Percentiles rank a stretch among this genome's conserved stretches.
These are phyloP conservation scores for Aurelia sp. DNA, from an alignment of 30 jellyfish, hydroid and myxozoan species.

Conservation along the genomic window DNA sequence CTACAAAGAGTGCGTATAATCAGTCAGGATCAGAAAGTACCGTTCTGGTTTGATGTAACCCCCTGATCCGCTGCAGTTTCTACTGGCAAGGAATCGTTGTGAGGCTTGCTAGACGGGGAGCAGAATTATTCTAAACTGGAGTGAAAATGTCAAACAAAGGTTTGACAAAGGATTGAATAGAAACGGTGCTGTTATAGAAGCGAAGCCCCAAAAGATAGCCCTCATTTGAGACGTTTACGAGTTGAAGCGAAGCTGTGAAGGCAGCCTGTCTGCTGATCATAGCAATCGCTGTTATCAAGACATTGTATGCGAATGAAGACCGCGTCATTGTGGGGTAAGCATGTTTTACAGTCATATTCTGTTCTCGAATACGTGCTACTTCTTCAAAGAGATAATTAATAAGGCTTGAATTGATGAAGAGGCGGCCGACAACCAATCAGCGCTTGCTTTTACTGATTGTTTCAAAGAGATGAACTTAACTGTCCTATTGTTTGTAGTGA, in stretches of 20 bases:
- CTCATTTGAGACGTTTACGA: neutral
- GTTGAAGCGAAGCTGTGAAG: conserved; percentile 2
- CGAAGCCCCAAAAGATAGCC: neutral
- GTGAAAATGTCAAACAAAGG: too few relatives aligned
- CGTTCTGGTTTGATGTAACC: too few relatives aligned
- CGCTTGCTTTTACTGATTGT: conserved; percentile 51
- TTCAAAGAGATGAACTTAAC: conserved; percentile 51
- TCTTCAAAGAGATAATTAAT: conserved; percentile 57
- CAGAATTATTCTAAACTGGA: too few relatives aligned
- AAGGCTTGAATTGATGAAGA: conserved; percentile 71
- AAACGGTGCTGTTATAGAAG: neutral
- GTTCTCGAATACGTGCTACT: conserved; percentile 74
- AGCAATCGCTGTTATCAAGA: conserved; percentile 51
- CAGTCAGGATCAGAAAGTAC: too few relatives aligned
- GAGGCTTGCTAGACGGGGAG: too few relatives aligned
- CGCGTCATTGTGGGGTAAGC: conserved; percentile 73
- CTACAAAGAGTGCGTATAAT: neutral
- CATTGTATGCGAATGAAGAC: conserved; percentile 49
- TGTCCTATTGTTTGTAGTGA: conserved; percentile 59
- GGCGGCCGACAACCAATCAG: conserved; percentile 83
- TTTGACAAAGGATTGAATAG: too few relatives aligned
- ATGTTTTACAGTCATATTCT: conserved; percentile 65
- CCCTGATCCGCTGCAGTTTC: too few relatives aligned
- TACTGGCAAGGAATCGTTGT: too few relatives aligned
- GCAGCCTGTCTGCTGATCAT: conserved; percentile 23